Conservation (phyloP, 2,113 vertebrate genomes). For the Cromileptes altivelis region DNA sequence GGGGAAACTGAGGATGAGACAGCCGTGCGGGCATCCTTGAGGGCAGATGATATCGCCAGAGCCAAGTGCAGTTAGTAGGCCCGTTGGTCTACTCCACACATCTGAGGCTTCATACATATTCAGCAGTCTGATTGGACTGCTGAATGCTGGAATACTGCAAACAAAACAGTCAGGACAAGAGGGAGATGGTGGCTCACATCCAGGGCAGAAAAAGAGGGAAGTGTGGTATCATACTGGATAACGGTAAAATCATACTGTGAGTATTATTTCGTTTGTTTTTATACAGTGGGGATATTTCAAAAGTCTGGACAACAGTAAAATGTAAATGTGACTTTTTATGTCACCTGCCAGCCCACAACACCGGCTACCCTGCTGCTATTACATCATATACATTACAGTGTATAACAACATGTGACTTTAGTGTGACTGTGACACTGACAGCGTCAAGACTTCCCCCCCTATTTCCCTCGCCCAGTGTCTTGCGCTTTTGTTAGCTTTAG, state of each 20-base stretch:
- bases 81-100: constrained; percentile 15
- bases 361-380: background rate
- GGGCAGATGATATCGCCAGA: constrained; percentile 36
- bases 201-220: background rate
- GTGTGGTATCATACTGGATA: background rate
- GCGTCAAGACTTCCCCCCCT: too few relatives aligned
- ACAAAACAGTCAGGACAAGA: constrained; percentile 23
- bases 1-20: constrained; percentile 18
- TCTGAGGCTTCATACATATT: constrained; percentile 52
- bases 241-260: too few relatives aligned
- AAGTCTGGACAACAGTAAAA: background rate
- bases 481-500: too few relatives aligned
- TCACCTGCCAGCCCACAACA: background rate
- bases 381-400: background rate
- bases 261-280: too few relatives aligned
- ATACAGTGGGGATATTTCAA: background rate
- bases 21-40: constrained; percentile 26
- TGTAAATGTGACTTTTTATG: background rate
- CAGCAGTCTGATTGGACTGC: constrained; percentile 29
- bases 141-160: constrained; percentile 26
- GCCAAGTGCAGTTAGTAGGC: constrained; percentile 11
- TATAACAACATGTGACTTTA: background rate
- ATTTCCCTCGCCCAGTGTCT: too few relatives aligned
- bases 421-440: background rate
- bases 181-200: background rate